Conservation (phyloP, 2,888 invertebrate species). For the Ophion slaviceki region DNA sequence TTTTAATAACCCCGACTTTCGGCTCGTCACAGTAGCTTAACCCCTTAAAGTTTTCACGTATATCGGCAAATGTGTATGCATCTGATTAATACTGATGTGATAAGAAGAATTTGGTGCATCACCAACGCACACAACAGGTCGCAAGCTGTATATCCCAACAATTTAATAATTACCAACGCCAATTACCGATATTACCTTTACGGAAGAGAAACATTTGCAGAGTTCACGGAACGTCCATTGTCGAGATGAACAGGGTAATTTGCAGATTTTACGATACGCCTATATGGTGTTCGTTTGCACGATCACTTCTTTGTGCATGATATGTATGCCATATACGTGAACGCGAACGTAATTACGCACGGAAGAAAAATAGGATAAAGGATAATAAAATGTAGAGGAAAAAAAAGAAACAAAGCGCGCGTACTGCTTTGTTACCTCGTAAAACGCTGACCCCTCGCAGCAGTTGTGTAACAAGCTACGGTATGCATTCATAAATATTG, state of each 20-base stretch:
- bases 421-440: conserved; percentile 52
- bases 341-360: conserved; percentile 30
- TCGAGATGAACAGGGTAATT: conserved; percentile 42
- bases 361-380: conserved; percentile 32
- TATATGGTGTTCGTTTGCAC: conserved; percentile 19
- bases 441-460: conserved; percentile 49
- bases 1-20: no score
- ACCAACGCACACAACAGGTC: not conserved
- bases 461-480: conserved; percentile 38
- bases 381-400: conserved; percentile 16
- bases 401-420: conserved; percentile 21
- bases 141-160: conserved; percentile 1
- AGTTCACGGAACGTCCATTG: conserved; percentile 12
- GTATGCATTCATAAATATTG: not conserved
- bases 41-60: not conserved
- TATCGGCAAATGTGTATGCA: not conserved
- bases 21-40: no score
- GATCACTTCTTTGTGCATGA: conserved; percentile 32
- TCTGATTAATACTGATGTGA: not conserved
- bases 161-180: conserved; percentile 7
- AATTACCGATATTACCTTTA: conserved; percentile 11
- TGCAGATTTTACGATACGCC: conserved; percentile 38
- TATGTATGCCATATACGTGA: conserved; percentile 13
- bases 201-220: conserved; percentile 15
- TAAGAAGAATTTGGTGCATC: not conserved